Conservation (phyloP, 2,888 invertebrate species). For the Tinea trinotella region DNA sequence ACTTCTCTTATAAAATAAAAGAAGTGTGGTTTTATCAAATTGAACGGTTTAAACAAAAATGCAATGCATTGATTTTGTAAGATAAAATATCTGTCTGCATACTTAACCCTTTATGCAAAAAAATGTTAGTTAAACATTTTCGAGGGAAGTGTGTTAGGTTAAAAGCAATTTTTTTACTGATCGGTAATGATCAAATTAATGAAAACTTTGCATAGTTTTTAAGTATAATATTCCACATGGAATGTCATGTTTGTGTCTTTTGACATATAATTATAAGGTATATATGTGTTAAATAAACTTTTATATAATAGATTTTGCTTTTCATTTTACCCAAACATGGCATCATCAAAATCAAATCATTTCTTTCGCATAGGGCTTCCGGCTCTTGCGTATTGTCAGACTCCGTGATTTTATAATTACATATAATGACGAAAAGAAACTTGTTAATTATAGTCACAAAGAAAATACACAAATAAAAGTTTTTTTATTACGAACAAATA, state of each 20-base stretch:
- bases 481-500: too few species aligned
- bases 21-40: slow-evolving; percentile 69
- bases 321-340: too few species aligned
- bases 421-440: too few species aligned
- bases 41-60: slow-evolving; percentile 65
- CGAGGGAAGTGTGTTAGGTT: slow-evolving; percentile 3
- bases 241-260: slow-evolving; percentile 55
- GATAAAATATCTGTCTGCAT: slow-evolving; percentile 64
- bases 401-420: too few species aligned
- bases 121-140: slow-evolving; percentile 19
- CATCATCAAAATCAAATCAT: too few species aligned
- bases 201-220: not conserved
- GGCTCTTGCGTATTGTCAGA: too few species aligned
- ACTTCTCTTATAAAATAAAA: slow-evolving; percentile 36
- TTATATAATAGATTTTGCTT: not conserved
- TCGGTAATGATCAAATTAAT: not conserved
- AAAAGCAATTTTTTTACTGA: not conserved
- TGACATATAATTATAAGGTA: slow-evolving; percentile 50
- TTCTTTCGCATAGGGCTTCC: too few species aligned
- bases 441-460: too few species aligned
- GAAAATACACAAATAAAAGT: too few species aligned
- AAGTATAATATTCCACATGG: slow-evolving; percentile 43
- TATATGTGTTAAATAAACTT: slow-evolving; percentile 9
- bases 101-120: slow-evolving; percentile 40
- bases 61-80: slow-evolving; percentile 70